phyloP scores from a whole-genome alignment of 2,888 invertebrate genomes.

The Vesta saturnalis region DNA sequence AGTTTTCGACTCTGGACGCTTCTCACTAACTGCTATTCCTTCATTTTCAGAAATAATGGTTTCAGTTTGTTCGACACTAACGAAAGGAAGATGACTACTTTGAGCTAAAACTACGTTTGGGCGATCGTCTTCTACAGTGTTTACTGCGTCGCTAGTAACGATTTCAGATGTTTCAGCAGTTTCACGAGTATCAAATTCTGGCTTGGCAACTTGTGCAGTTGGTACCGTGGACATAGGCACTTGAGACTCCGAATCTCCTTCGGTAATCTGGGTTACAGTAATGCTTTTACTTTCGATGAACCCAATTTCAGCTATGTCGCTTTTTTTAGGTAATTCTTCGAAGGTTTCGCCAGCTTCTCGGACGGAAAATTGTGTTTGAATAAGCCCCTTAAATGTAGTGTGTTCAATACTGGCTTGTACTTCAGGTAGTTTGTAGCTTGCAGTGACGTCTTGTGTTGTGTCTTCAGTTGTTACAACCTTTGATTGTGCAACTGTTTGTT shows the following conservation, averaged over 20 bases:
- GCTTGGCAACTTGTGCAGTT: constrained; percentile 54
- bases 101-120: constrained; percentile 56
- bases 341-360: constrained; percentile 61
- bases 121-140: constrained; percentile 55
- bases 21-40: constrained; percentile 19
- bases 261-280: constrained; percentile 64
- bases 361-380: constrained; percentile 58
- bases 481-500: constrained; percentile 62
- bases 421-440: constrained; percentile 53
- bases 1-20: constrained; percentile 57
- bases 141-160: constrained; percentile 58
- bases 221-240: constrained; percentile 55
- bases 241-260: constrained; percentile 63
- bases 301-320: constrained; percentile 59
- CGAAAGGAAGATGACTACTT: constrained; percentile 55
- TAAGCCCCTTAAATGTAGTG: constrained; percentile 61
- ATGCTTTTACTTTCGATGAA: constrained; percentile 61
- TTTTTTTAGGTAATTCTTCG: constrained; percentile 56
- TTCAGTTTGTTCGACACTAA: constrained; percentile 56
- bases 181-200: constrained; percentile 60
- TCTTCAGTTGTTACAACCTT: constrained; percentile 58
- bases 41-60: constrained; percentile 62
- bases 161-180: constrained; percentile 65
- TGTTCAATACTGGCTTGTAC: constrained; percentile 63
- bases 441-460: constrained; percentile 45